phyloP scores from a whole-genome alignment of 1,140 invertebrate species.

The Zaprionus nigranus region DNA sequence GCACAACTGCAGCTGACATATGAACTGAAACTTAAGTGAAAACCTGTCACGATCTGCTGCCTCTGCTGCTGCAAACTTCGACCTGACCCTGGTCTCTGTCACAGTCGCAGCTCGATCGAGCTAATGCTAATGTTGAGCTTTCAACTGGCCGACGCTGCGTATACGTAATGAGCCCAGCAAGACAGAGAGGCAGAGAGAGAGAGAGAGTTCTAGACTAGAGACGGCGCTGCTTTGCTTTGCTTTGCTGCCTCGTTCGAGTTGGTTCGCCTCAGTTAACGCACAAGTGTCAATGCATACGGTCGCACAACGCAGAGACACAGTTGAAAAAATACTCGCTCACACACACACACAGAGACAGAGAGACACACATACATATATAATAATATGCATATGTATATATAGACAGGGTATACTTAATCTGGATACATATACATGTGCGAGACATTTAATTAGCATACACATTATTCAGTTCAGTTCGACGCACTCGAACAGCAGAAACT shows the following conservation, averaged over 20 bases:
- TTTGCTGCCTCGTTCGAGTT: neutral
- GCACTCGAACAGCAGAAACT: slow-evolving; percentile 6
- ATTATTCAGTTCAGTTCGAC: slow-evolving; percentile 21
- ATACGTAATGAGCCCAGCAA: neutral
- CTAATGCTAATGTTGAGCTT: too few relatives aligned
- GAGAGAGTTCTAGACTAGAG: neutral
- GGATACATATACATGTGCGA: slow-evolving; percentile 13
- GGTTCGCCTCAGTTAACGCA: slow-evolving; percentile 38
- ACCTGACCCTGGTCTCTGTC: neutral
- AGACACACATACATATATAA: neutral
- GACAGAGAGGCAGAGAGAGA: neutral
- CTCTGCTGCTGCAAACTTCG: too few relatives aligned
- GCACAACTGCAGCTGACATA: neutral
- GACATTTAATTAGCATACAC: slow-evolving; percentile 58
- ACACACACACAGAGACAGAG: neutral
- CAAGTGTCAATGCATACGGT: slow-evolving; percentile 52
- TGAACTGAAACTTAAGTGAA: neutral
- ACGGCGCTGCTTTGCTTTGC: neutral
- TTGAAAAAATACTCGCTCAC: slow-evolving; percentile 6
- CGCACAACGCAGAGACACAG: neutral
- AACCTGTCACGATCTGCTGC: neutral
- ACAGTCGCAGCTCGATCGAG: neutral
- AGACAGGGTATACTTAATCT: slow-evolving; percentile 11
- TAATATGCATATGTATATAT: slow-evolving; percentile 9
- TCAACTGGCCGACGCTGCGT: neutral